Evolutionary conservation across 2,113 vertebrate species (phyloP).

Genomic region (Boulengeromyrus knoepffleri): DNA sequence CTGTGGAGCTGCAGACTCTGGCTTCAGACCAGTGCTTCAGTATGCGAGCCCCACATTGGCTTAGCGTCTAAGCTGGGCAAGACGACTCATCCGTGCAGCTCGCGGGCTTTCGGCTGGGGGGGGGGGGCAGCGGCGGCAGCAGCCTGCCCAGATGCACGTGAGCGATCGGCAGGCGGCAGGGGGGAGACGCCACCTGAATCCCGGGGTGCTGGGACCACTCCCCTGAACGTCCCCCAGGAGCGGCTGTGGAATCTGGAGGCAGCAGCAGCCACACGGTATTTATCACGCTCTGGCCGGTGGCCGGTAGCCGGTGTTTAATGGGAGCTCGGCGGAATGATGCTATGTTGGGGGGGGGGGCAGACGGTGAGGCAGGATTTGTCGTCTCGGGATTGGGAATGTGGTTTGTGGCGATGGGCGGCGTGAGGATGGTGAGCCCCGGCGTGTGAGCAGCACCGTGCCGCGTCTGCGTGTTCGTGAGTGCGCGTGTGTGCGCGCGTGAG

Average conservation of each 20-base stretch:
- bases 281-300: slow-evolving; percentile 10
- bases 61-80: slow-evolving; percentile 65
- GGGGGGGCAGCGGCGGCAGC: slow-evolving; percentile 59
- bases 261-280: slow-evolving; percentile 49
- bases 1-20: slow-evolving; percentile 34
- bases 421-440: slow-evolving; percentile 1
- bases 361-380: slow-evolving; percentile 42
- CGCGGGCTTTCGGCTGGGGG: slow-evolving; percentile 57
- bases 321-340: slow-evolving; percentile 7
- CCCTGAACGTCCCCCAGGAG: slow-evolving; percentile 32
- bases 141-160: slow-evolving; percentile 63
- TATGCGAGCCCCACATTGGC: slow-evolving; percentile 72
- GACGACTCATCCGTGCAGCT: slow-evolving; percentile 57
- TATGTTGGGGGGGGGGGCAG: slow-evolving; percentile 25
- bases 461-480: too few relatives aligned
- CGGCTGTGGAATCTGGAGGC: slow-evolving; percentile 8
- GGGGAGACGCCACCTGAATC: slow-evolving; percentile 34
- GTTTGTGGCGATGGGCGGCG: slow-evolving; percentile 44
- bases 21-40: slow-evolving; percentile 48
- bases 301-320: slow-evolving; percentile 21
- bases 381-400: slow-evolving; percentile 43
- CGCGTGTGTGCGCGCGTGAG: background rate
- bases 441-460: background rate
- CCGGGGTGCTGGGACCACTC: slow-evolving; percentile 20
- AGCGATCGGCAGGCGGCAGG: slow-evolving; percentile 48